phyloP scores from a whole-genome alignment of 2,113 vertebrate genomes.

The Mellivora capensis region DNA sequence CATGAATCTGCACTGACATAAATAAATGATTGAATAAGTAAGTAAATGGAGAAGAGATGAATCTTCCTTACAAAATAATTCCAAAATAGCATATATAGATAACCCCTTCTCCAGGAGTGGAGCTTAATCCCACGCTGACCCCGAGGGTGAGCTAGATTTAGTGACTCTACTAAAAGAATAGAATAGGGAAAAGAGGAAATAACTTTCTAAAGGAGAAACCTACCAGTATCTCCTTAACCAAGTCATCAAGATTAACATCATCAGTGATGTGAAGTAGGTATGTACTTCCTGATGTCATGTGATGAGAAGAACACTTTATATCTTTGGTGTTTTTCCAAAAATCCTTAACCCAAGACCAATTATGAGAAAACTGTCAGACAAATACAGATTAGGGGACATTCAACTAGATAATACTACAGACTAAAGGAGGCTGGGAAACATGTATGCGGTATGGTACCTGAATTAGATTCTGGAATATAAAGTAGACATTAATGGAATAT shows the following conservation, averaged over 20 bases:
- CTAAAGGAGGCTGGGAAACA: background rate
- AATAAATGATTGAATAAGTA: background rate
- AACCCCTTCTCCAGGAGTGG: background rate
- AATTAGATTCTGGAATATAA: background rate
- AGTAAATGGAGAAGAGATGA: background rate
- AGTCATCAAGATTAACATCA: background rate
- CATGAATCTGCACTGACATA: background rate
- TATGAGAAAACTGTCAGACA: background rate
- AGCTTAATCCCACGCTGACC: background rate
- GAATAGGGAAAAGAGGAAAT: background rate
- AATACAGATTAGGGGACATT: background rate
- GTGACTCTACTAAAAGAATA: background rate
- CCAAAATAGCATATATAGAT: background rate
- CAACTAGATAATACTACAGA: background rate
- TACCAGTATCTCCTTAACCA: background rate
- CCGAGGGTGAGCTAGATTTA: background rate
- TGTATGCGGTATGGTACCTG: background rate
- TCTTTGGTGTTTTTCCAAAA: background rate
- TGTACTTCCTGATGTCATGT: background rate
- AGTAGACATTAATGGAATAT: background rate
- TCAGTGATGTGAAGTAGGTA: background rate
- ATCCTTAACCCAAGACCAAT: background rate
- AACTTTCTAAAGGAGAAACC: background rate
- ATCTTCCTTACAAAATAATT: background rate
- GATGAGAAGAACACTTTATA: background rate